Percentiles rank a stretch among this genome's conserved stretches.
Evolutionary conservation across 2,113 vertebrate genomes (phyloP).

Genomic region (Neofelis nebulosa): DNA sequence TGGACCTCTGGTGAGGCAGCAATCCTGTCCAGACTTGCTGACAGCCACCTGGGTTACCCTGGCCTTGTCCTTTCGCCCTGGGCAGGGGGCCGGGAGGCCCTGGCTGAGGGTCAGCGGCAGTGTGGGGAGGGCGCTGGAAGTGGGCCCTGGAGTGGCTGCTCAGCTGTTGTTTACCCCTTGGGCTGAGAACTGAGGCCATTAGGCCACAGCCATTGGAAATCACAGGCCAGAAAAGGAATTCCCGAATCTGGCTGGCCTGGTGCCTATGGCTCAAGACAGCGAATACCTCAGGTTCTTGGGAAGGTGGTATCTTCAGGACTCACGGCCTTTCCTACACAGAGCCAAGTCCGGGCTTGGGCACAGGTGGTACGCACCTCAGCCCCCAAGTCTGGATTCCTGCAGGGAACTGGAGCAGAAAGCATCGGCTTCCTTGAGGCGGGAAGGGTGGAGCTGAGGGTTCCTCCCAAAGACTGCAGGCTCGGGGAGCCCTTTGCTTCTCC

Average conservation of each 20-base stretch:
- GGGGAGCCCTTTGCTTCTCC: neutral
- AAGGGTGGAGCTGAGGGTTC: neutral
- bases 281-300: neutral
- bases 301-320: neutral
- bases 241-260: neutral
- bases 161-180: conserved; percentile 26
- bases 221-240: conserved; percentile 36
- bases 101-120: neutral
- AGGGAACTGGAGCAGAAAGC: conserved; percentile 53
- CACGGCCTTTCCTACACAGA: neutral
- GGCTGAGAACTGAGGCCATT: neutral
- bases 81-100: neutral
- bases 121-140: neutral
- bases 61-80: neutral
- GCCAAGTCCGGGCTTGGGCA: neutral
- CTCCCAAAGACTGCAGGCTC: neutral
- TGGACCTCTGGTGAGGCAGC: neutral
- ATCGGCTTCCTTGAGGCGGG: neutral
- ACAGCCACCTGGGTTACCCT: neutral
- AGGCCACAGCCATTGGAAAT: conserved; percentile 50
- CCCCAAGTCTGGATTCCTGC: conserved; percentile 1
- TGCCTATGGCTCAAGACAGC: neutral
- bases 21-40: neutral
- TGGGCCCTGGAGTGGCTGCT: neutral
- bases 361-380: neutral